phyloP scores from a whole-genome alignment of 2,113 vertebrate species.

The Puffinus mauretanicus region DNA sequence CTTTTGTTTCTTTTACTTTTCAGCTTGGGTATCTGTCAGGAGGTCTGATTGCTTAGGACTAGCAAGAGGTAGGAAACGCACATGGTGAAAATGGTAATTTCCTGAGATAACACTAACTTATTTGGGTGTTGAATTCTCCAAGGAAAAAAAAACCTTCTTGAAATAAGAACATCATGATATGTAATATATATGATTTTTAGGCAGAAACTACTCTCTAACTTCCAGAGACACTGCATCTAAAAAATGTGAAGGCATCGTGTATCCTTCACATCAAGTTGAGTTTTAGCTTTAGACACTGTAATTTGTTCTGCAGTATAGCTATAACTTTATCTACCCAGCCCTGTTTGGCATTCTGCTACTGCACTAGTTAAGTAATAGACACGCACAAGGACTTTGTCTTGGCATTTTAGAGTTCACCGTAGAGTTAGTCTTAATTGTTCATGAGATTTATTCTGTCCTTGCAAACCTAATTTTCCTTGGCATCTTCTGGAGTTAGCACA shows the following conservation, averaged over 20 bases:
- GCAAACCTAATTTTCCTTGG: neutral
- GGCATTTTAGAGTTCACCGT: neutral
- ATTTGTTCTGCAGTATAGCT: neutral
- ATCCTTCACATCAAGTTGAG: neutral
- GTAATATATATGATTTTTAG: neutral
- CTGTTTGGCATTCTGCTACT: neutral
- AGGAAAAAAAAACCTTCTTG: neutral
- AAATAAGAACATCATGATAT: neutral
- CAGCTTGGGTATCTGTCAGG: neutral
- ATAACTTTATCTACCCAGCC: neutral
- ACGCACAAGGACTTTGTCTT: neutral
- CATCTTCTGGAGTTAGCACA: neutral
- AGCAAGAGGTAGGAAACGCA: neutral
- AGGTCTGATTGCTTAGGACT: neutral
- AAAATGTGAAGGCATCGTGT: neutral
- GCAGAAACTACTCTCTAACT: neutral
- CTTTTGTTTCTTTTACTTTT: neutral
- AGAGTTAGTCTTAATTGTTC: neutral
- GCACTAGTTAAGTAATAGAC: neutral
- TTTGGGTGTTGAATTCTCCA: neutral
- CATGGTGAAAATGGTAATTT: neutral
- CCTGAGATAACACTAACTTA: neutral
- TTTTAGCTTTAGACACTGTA: neutral
- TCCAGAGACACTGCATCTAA: neutral
- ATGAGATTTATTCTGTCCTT: neutral